Evolutionary conservation across 2,888 invertebrate genomes (phyloP).

Genomic region (Sarcophaga variegata): DNA sequence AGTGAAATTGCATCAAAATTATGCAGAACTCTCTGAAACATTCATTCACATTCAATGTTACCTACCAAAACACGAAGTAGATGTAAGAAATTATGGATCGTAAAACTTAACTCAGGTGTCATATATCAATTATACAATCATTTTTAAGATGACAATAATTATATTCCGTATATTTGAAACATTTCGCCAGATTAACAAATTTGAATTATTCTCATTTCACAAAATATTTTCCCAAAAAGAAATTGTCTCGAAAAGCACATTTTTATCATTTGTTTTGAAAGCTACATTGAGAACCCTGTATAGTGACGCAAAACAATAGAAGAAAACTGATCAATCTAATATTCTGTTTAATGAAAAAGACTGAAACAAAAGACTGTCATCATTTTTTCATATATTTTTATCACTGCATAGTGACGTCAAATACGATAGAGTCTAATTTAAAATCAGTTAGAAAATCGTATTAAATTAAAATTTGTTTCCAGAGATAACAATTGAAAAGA

Average conservation of each 20-base stretch:
- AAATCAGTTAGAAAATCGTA: not conserved
- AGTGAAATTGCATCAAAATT: no score
- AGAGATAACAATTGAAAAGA: conserved; percentile 36
- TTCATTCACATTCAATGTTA: no score
- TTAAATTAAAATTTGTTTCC: conserved; percentile 30
- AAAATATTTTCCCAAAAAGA: no score
- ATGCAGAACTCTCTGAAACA: no score
- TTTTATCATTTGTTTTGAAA: not conserved
- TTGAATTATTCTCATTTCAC: no score
- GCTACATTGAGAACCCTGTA: not conserved
- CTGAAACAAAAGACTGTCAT: not conserved
- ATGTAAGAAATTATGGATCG: no score
- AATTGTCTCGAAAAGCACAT: not conserved
- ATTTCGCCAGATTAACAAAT: no score
- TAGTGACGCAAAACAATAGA: not conserved
- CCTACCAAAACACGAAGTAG: no score
- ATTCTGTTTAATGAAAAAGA: not conserved
- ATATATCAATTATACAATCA: no score
- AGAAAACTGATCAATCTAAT: not conserved
- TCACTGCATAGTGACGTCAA: conserved; percentile 55
- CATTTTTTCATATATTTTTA: conserved; percentile 8
- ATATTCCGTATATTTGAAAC: no score
- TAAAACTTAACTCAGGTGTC: no score
- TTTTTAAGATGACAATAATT: no score
- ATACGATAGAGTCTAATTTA: not conserved